These are phyloP conservation scores for Diacarnus erythraeanus DNA, from an alignment of 37 sponge, comb jelly and placozoan species.

Conservation along the genomic window DNA sequence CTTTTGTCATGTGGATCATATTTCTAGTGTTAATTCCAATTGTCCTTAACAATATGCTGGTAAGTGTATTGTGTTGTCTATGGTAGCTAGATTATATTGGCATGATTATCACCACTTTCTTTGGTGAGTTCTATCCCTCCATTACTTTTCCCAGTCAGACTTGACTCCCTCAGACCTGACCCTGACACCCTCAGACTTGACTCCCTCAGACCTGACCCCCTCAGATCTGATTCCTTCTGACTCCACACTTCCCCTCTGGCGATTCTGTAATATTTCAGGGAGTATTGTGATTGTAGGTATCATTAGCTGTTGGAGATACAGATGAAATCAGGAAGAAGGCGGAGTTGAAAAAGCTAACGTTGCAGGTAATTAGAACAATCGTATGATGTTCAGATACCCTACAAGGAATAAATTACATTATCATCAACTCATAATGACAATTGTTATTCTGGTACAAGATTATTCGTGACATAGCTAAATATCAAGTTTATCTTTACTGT, in stretches of 20 bases:
- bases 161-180: not conserved
- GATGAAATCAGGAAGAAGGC: not conserved
- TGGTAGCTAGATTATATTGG: too few relatives aligned
- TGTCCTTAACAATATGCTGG: conserved; percentile 85
- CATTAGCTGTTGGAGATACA: not conserved
- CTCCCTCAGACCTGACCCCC: too few relatives aligned
- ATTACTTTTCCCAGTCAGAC: too few relatives aligned
- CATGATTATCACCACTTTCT: too few relatives aligned
- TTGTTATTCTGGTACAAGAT: too few relatives aligned
- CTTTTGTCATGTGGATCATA: conserved; percentile 71
- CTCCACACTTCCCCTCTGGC: not conserved
- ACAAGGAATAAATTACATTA: not conserved
- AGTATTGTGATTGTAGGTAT: not conserved
- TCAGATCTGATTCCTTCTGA: not conserved
- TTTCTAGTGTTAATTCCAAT: conserved; percentile 90
- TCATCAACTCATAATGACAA: too few relatives aligned
- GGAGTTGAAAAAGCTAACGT: not conserved
- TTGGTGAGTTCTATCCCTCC: too few relatives aligned
- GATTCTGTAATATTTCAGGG: not conserved
- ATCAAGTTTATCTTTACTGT: not conserved
- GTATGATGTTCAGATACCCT: not conserved
- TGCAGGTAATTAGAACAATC: not conserved
- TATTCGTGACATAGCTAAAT: too few relatives aligned
- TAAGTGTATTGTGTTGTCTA: conserved; percentile 29
- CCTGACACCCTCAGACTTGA: too few relatives aligned